These are phyloP conservation scores for Agriotes lineatus DNA, from an alignment of 2,888 invertebrate genomes.

Conservation along the genomic window DNA sequence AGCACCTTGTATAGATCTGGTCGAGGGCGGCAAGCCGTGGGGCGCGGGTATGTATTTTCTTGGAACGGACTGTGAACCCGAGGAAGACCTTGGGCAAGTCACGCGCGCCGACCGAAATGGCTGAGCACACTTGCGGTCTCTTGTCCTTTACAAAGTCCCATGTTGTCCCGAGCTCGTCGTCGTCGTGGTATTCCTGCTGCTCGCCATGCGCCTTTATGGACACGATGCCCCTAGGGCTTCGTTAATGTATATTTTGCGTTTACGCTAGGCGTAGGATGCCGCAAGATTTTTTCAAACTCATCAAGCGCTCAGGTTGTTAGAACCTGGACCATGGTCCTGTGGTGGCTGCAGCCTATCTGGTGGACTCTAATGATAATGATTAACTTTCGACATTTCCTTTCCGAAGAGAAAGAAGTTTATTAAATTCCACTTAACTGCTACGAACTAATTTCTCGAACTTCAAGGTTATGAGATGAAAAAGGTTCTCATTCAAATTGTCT, in stretches of 20 bases:
- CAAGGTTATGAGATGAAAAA: too few relatives aligned
- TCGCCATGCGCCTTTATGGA: slow-evolving; percentile 10
- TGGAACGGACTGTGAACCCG: slow-evolving; percentile 40
- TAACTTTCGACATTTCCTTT: too few relatives aligned
- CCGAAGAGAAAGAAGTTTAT: too few relatives aligned
- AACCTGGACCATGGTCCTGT: too few relatives aligned
- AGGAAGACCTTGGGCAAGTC: slow-evolving; percentile 43
- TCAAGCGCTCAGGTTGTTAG: too few relatives aligned
- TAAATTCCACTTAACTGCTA: too few relatives aligned
- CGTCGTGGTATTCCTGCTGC: slow-evolving; percentile 6
- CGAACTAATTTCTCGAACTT: too few relatives aligned
- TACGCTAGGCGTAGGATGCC: not conserved
- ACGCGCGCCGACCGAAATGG: slow-evolving; percentile 38
- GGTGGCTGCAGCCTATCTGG: too few relatives aligned
- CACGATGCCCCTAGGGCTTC: slow-evolving; percentile 17
- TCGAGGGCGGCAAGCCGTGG: slow-evolving; percentile 37
- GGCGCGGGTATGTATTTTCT: slow-evolving; percentile 36
- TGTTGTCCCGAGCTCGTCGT: slow-evolving; percentile 23
- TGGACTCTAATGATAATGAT: too few relatives aligned
- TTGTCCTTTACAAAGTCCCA: slow-evolving; percentile 31
- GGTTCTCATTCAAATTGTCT: too few relatives aligned
- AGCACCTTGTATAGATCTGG: slow-evolving; percentile 32
- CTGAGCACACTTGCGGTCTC: slow-evolving; percentile 28
- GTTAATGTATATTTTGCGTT: slow-evolving; percentile 28
- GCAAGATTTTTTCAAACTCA: too few relatives aligned